A percentile compares a stretch with the other conserved stretches of the same genome.
Conservation (phyloP, 2,113 vertebrate species). For the Thalassarche chlororhynchos region DNA sequence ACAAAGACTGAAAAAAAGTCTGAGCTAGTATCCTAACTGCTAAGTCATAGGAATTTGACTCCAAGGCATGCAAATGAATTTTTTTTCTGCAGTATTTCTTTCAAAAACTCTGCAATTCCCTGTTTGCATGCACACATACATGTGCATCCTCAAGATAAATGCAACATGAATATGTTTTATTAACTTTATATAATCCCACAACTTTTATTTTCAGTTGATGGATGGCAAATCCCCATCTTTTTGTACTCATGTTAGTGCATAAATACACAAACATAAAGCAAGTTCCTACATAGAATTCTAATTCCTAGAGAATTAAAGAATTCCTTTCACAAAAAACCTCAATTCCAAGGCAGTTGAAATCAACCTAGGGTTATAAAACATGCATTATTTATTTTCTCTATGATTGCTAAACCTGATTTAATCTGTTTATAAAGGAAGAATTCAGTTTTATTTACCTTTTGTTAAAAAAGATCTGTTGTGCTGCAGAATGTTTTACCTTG, state of each 20-base stretch:
- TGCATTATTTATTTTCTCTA: neutral
- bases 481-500: neutral
- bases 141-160: neutral
- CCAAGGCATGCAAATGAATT: neutral
- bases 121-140: neutral
- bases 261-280: neutral
- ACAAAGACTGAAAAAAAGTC: neutral
- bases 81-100: neutral
- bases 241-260: neutral
- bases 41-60: neutral
- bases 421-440: neutral
- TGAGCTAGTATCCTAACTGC: neutral
- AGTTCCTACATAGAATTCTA: neutral
- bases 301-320: neutral
- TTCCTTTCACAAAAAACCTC: neutral
- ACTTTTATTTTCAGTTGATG: neutral
- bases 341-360: neutral
- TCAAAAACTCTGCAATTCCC: neutral
- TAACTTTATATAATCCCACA: neutral
- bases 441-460: neutral
- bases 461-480: neutral
- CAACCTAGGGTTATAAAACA: neutral
- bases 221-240: neutral
- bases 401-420: neutral
- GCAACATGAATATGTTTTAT: neutral